Evolutionary conservation across 2,888 invertebrate genomes (phyloP).

Genomic region (Agonopterix subpropinquella): DNA sequence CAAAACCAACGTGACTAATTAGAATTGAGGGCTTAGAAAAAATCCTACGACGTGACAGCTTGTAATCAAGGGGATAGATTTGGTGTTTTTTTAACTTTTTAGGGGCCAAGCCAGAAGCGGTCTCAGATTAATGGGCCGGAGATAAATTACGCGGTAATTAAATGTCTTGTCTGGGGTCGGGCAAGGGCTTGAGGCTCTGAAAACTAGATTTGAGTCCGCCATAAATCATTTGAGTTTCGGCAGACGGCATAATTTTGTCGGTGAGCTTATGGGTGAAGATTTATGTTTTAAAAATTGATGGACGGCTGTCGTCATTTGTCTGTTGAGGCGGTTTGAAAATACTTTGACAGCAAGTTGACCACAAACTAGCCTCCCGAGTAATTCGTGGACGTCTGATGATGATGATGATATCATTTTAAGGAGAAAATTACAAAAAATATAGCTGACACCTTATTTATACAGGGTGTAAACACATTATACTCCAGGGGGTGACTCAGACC

Average conservation of each 20-base stretch:
- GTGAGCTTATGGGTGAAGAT: conserved; percentile 6
- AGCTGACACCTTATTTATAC: no score
- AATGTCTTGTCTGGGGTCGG: conserved; percentile 52
- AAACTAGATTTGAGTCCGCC: conserved; percentile 19
- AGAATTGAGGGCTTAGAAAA: conserved; percentile 68
- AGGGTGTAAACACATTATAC: no score
- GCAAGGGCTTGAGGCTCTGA: conserved; percentile 21
- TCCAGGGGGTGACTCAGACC: no score
- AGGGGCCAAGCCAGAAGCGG: conserved; percentile 37
- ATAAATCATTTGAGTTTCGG: conserved; percentile 34
- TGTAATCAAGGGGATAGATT: conserved; percentile 73
- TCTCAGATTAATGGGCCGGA: conserved; percentile 54
- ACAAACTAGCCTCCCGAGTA: no score
- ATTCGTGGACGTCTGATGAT: no score
- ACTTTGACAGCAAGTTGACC: no score
- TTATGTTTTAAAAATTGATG: background rate
- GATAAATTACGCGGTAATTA: conserved; percentile 70
- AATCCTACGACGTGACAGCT: conserved; percentile 72
- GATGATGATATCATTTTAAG: no score
- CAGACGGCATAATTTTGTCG: conserved; percentile 11
- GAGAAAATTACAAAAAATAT: no score
- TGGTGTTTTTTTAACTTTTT: conserved; percentile 42
- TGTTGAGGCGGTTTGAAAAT: no score
- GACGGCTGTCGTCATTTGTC: no score
- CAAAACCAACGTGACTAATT: conserved; percentile 64